Percentiles rank a stretch among this genome's conserved stretches.
Conservation (phyloP, 2,113 vertebrate genomes). For the Xyliphius kryptos region DNA sequence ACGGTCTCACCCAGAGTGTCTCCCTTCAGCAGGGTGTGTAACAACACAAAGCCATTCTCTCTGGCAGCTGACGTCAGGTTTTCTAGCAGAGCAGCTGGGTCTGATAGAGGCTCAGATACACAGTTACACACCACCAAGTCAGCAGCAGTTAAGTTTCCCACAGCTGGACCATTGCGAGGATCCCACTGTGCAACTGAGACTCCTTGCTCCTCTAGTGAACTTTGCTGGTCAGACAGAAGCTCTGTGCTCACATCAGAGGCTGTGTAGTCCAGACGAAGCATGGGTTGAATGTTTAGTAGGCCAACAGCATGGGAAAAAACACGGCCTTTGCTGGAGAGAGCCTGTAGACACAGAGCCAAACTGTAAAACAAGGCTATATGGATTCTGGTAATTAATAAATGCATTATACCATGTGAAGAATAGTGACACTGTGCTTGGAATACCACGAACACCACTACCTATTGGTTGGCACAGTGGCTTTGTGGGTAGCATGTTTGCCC, state of each 20-base stretch:
- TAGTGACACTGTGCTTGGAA: too few species aligned
- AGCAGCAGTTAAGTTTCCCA: slow-evolving; percentile 53
- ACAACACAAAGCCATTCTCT: slow-evolving; percentile 79
- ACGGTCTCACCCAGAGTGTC: slow-evolving; percentile 75
- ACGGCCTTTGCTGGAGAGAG: slow-evolving; percentile 70
- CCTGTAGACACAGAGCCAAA: slow-evolving; percentile 54
- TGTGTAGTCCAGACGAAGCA: slow-evolving; percentile 76
- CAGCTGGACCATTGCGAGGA: slow-evolving; percentile 55
- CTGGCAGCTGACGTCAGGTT: slow-evolving; percentile 74
- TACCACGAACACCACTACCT: too few species aligned
- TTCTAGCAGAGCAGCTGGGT: slow-evolving; percentile 54
- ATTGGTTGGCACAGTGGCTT: too few species aligned
- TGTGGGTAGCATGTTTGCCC: too few species aligned
- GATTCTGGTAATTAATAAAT: background rate
- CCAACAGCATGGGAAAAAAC: slow-evolving; percentile 70
- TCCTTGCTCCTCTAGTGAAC: slow-evolving; percentile 58
- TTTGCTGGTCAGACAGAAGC: slow-evolving; percentile 57
- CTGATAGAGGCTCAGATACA: slow-evolving; percentile 46
- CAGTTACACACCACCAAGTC: slow-evolving; percentile 84
- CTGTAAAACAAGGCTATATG: background rate
- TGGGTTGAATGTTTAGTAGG: slow-evolving; percentile 76
- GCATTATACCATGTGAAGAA: too few species aligned
- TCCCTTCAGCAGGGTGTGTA: slow-evolving; percentile 80
- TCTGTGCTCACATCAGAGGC: slow-evolving; percentile 66
- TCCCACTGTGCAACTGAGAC: slow-evolving; percentile 72